Conservation (phyloP, 2,888 invertebrate genomes). For the Chelonus formosanus region DNA sequence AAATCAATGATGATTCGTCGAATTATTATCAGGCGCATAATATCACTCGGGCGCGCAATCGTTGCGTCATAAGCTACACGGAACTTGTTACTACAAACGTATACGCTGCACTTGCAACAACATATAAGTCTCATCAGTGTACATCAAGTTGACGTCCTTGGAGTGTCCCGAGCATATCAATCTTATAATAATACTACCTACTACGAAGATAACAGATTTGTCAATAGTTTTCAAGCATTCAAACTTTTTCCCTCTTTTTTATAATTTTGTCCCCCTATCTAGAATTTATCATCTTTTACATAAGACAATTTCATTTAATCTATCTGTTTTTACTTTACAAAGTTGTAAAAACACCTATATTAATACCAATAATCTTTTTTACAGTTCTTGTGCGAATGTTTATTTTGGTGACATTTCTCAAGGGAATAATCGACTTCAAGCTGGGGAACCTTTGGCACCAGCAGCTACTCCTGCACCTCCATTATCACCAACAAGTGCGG, state of each 20-base stretch:
- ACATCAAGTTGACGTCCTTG: slow-evolving; percentile 41
- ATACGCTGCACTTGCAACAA: slow-evolving; percentile 33
- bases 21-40: slow-evolving; percentile 17
- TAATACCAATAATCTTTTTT: too few relatives aligned
- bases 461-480: slow-evolving; percentile 26
- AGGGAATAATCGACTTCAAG: slow-evolving; percentile 40
- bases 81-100: slow-evolving; percentile 50
- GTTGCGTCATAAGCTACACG: slow-evolving; percentile 46
- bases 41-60: slow-evolving; percentile 21
- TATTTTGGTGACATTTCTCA: slow-evolving; percentile 56
- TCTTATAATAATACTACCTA: slow-evolving; percentile 5
- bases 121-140: slow-evolving; percentile 20
- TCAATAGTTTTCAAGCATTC: too few relatives aligned
- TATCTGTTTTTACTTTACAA: too few relatives aligned
- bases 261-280: neutral
- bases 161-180: slow-evolving; percentile 21
- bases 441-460: slow-evolving; percentile 46
- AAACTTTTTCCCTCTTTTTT: neutral
- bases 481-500: slow-evolving; percentile 12
- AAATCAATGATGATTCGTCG: slow-evolving; percentile 10
- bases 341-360: too few relatives aligned
- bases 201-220: neutral
- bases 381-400: slow-evolving; percentile 53
- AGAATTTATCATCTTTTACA: too few relatives aligned
- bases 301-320: neutral